Base-by-base conservation (phyloP, 2,113 vertebrate genomes). In the Pagrus major region DNA sequence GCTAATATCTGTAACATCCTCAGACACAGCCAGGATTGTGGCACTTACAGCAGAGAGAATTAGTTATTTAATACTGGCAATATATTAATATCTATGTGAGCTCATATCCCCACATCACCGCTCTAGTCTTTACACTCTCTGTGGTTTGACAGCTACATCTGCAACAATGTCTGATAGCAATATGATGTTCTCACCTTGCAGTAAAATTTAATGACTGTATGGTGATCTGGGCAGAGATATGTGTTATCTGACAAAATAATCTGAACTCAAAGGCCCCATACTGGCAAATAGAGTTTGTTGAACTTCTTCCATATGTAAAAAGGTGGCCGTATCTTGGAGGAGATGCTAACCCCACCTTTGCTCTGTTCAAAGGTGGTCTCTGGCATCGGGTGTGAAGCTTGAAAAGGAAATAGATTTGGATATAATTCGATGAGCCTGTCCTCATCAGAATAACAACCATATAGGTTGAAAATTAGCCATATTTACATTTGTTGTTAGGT, bases 21-120 rank as follows among this genome's bases (percentile, higher is more conserved):
- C 65, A 72, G n/a, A 51, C 44, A 56, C 76, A 81, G 73, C 56
- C 25, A 81, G 64, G 67, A 76, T 75, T 69, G 76, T 85, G 79
- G 83, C 84, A 85, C 84, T 54, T 21, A 64, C 58, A 52, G 73
- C 61, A 70, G 55, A 37, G 27, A 11, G 18, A 71, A 64, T 80
- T 66, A 54, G 51, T 81, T 83, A 73, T 71, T 78, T 80, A 72
- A 78, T 63, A 72, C 74, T 71, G 7, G 58, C 37, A 58, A 61
- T 72, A 66, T 74, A 55, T 71, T 71, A 80, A 12, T 49, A n/a
- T 49, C 9, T 79, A 21, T 59, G 18, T 56, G 47, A 66, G 66
- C 55, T 72, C 72, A 70, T 49, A 55, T 69, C 63, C 73, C 74
- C 31, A 70, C 23, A 71, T 81, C 54, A 68, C 49, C 47, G 59